Conservation (phyloP, 2,888 invertebrate species). For the Lamellibrachia columna region DNA sequence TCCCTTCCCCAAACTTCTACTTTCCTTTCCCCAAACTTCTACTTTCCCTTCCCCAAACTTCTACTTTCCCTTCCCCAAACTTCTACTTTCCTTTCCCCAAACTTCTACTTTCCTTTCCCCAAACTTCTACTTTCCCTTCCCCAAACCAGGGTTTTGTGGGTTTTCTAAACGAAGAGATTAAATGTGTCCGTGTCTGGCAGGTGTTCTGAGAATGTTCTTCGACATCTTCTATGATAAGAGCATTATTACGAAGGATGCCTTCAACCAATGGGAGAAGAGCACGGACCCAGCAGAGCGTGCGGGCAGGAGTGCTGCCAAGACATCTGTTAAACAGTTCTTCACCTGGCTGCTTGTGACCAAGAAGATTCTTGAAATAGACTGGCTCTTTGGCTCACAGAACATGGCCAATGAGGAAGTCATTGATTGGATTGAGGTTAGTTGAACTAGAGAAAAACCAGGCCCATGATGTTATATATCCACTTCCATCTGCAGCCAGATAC, state of each 20-base stretch:
- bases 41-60: too few relatives aligned
- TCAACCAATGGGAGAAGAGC: constrained; percentile 80
- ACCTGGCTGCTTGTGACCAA: constrained; percentile 60
- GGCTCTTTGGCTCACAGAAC: constrained; percentile 45
- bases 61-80: not conserved
- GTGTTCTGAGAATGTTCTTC: constrained; percentile 80
- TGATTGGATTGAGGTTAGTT: constrained; percentile 74
- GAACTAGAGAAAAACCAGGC: not conserved
- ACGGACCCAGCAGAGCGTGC: constrained; percentile 77
- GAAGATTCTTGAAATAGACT: constrained; percentile 45
- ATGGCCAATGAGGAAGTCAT: constrained; percentile 65
- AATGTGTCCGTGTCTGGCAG: constrained; percentile 67
- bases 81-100: not conserved
- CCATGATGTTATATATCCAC: not conserved
- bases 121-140: not conserved
- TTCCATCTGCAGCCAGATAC: too few relatives aligned
- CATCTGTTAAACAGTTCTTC: constrained; percentile 74
- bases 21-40: too few relatives aligned
- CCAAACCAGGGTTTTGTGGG: not conserved
- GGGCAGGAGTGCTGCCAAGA: constrained; percentile 83
- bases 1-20: too few relatives aligned
- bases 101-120: not conserved
- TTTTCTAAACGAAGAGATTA: not conserved
- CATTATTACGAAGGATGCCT: constrained; percentile 82
- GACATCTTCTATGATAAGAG: constrained; percentile 81